A percentile compares a stretch with the other conserved stretches of the same genome.
phyloP scores from a whole-genome alignment of 1,140 invertebrate species.

The Euwallacea fornicatus region DNA sequence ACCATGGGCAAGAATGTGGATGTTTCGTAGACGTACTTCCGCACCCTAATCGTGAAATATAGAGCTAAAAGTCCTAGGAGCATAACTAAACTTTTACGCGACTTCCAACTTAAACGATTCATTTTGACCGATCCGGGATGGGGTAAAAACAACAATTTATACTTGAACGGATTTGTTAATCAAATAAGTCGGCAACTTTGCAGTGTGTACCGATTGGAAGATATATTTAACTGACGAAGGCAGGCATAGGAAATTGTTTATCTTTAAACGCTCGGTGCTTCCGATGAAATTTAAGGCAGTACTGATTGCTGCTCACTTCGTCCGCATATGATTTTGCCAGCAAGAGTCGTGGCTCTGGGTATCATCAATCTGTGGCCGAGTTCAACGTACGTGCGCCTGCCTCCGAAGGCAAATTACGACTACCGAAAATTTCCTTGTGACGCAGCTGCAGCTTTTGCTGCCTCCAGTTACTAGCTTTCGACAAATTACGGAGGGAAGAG shows the following conservation, averaged over 20 bases:
- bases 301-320: no score
- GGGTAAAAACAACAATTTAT: background rate
- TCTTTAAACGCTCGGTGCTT: background rate
- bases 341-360: no score
- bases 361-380: no score
- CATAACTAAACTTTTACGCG: slow-evolving; percentile 25
- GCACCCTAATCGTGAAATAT: slow-evolving; percentile 42
- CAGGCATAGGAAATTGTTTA: slow-evolving; percentile 29
- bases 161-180: background rate
- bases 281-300: no score
- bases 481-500: no score
- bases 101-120: slow-evolving; percentile 43
- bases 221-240: slow-evolving; percentile 21
- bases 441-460: no score
- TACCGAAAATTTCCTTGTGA: no score
- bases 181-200: background rate
- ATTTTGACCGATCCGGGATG: slow-evolving; percentile 29
- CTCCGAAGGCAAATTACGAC: no score
- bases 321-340: no score
- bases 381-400: no score
- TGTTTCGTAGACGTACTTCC: slow-evolving; percentile 43
- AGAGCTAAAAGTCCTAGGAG: slow-evolving; percentile 35
- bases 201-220: background rate
- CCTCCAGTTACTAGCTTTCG: no score
- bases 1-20: slow-evolving; percentile 51